These are phyloP conservation scores for Leptocoma aspasia DNA, from an alignment of 2,113 vertebrate species.

Conservation along the genomic window DNA sequence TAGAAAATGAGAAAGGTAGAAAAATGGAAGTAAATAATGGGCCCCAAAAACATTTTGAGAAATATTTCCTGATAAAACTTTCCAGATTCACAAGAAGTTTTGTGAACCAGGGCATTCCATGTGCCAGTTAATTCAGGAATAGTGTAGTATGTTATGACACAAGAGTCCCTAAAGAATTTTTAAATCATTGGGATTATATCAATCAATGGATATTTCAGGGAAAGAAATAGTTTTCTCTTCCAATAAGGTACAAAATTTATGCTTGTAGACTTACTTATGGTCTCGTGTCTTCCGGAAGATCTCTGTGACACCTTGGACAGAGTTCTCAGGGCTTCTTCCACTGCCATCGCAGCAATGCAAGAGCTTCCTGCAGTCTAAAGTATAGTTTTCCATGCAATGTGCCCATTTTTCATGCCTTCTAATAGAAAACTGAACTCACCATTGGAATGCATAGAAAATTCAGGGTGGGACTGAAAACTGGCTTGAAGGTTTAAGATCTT, in stretches of 20 bases:
- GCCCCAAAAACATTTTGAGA: background rate
- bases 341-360: background rate
- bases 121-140: background rate
- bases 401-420: background rate
- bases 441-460: background rate
- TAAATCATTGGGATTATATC: background rate
- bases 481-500: background rate
- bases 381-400: background rate
- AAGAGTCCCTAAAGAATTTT: background rate
- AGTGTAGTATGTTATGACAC: background rate
- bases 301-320: background rate
- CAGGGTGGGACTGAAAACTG: background rate
- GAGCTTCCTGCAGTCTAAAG: background rate
- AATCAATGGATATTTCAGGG: background rate
- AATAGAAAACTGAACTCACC: background rate
- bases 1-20: background rate
- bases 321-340: background rate
- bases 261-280: background rate
- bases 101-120: background rate
- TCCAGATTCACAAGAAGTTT: background rate
- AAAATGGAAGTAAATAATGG: background rate
- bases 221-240: background rate
- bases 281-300: background rate
- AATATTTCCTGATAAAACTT: background rate
- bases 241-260: background rate